Conservation (phyloP, 2,113 vertebrate genomes). For the Numenius arquata region DNA sequence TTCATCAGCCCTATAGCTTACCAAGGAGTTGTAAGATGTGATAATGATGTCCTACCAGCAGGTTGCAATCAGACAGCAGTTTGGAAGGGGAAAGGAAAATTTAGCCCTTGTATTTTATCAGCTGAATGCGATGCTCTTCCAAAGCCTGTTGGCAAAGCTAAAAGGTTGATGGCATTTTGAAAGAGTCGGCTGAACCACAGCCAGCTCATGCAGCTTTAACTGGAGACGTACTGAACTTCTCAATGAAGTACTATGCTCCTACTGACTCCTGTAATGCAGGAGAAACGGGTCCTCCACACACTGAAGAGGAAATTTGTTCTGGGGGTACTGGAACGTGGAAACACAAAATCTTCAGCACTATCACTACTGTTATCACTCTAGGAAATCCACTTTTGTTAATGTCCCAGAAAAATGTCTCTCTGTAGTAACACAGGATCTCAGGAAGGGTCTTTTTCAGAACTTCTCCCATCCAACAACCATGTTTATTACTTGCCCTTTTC, state of each 20-base stretch:
- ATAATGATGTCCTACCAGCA: background rate
- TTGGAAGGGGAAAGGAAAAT: background rate
- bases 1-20: background rate
- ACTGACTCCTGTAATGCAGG: background rate
- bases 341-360: background rate
- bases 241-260: background rate
- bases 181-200: background rate
- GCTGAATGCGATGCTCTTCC: background rate
- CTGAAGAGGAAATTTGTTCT: background rate
- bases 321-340: background rate
- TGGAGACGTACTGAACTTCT: background rate
- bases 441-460: background rate
- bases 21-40: background rate
- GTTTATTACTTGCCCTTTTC: background rate
- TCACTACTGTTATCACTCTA: background rate
- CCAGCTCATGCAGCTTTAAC: background rate
- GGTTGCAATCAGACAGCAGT: background rate
- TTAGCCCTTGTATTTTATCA: background rate
- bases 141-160: background rate
- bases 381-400: background rate
- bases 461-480: background rate
- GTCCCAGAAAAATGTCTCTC: background rate
- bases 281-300: background rate
- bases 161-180: background rate
- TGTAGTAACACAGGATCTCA: background rate